A percentile compares a stretch with the other conserved stretches of the same genome.
Evolutionary conservation across 1,140 invertebrate species (phyloP).

Genomic region (Lordiphosa collinella): DNA sequence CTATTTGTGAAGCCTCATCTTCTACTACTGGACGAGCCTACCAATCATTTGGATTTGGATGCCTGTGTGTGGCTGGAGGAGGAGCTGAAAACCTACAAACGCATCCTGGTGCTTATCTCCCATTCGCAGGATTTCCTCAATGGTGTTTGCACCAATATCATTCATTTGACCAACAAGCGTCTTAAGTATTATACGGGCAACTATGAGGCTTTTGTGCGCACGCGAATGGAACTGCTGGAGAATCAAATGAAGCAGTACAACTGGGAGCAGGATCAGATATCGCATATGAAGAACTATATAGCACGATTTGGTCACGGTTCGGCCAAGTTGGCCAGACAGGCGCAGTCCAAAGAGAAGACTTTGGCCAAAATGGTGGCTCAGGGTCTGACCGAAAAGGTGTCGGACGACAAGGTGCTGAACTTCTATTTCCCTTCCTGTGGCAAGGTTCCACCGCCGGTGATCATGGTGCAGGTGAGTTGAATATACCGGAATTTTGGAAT

Average conservation of each 20-base stretch:
- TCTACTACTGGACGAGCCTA: constrained; percentile 96
- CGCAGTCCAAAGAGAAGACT: constrained; percentile 99
- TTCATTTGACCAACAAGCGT: constrained; percentile 96
- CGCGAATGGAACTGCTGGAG: constrained; percentile 95
- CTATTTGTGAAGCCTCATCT: constrained; percentile 96
- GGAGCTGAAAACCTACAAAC: constrained; percentile 97
- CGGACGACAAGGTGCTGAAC: constrained; percentile 92
- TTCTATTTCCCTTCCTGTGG: constrained; percentile 99
- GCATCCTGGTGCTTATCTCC: constrained; percentile 98
- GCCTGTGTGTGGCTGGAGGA: constrained; percentile 99
- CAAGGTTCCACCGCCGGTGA: constrained; percentile 97
- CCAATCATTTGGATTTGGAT: constrained; percentile 99
- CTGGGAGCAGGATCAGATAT: constrained; percentile 99
- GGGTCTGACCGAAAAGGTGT: constrained; percentile 96
- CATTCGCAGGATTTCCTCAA: constrained; percentile 99
- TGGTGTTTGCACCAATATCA: constrained; percentile 99
- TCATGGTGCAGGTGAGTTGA: constrained; percentile 98
- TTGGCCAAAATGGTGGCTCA: constrained; percentile 99
- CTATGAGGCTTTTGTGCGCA: constrained; percentile 97
- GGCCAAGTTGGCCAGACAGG: constrained; percentile 98
- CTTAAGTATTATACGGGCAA: constrained; percentile 98
- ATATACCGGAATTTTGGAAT: too few relatives aligned
- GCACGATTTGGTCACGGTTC: constrained; percentile 99
- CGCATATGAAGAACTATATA: constrained; percentile 99
- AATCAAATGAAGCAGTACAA: constrained; percentile 99